Conservation (phyloP, 2,797 vertebrate genomes). For the Poeciliopsis paucimaculata region DNA sequence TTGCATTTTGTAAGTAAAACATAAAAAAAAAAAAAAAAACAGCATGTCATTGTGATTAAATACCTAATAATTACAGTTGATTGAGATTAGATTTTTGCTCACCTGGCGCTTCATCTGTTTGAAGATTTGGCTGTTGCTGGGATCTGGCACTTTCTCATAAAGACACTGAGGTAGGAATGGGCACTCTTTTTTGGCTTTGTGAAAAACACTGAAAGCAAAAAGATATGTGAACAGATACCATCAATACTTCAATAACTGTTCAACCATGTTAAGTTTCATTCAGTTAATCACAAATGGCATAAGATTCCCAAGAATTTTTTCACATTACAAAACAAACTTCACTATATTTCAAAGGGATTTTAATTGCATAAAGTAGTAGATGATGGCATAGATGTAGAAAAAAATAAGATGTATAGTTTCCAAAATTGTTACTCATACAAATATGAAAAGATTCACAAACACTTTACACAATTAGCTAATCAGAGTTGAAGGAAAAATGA, state of each 20-base stretch:
- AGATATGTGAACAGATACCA: not conserved
- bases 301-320: not conserved
- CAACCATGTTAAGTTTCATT: not conserved
- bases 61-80: too few species aligned
- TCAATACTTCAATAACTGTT: not conserved
- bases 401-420: not conserved
- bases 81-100: slow-evolving; percentile 17
- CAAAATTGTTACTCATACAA: not conserved
- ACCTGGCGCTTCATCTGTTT: slow-evolving; percentile 70
- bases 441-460: not conserved
- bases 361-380: not conserved
- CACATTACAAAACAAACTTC: not conserved
- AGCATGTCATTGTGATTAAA: not conserved
- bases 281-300: not conserved
- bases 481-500: not conserved
- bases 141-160: slow-evolving; percentile 75
- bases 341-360: not conserved
- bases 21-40: not conserved
- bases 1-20: not conserved
- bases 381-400: not conserved
- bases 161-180: slow-evolving; percentile 13
- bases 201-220: slow-evolving; percentile 27
- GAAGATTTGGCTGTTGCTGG: slow-evolving; percentile 77
- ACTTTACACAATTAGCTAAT: too few species aligned
- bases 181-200: slow-evolving; percentile 9